Percentiles rank a stretch among this genome's conserved stretches.
Evolutionary conservation across 1,140 invertebrate genomes (phyloP).

Genomic region (Pachyrhynchus sulphureomaculatus): DNA sequence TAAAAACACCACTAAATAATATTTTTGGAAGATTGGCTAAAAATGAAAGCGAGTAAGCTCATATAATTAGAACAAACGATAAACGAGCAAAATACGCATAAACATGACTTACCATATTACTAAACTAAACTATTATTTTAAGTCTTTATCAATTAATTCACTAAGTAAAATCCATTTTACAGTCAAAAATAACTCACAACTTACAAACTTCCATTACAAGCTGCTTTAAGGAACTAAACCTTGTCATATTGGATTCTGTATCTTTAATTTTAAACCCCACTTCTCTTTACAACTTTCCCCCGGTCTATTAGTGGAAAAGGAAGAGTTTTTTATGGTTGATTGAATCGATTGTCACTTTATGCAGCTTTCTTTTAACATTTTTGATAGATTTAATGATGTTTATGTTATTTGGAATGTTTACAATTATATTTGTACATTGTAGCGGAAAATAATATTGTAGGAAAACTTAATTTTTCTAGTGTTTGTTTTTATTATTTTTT

Average conservation of each 20-base stretch:
- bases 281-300: slow-evolving; percentile 3
- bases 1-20: too few species aligned
- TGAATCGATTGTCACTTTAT: slow-evolving; percentile 3
- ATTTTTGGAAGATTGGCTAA: too few species aligned
- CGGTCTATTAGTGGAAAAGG: slow-evolving; percentile 5
- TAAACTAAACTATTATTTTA: too few species aligned
- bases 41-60: too few species aligned
- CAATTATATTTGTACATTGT: too few species aligned
- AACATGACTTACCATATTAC: too few species aligned
- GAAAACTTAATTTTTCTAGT: too few species aligned
- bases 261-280: slow-evolving; percentile 23
- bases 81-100: too few species aligned
- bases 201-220: slow-evolving; percentile 5
- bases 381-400: slow-evolving; percentile 10
- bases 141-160: too few species aligned
- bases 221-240: slow-evolving; percentile 2
- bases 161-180: slow-evolving; percentile 17
- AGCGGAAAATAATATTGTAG: too few species aligned
- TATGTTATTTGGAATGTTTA: background rate
- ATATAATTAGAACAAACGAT: too few species aligned
- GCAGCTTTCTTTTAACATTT: slow-evolving; percentile 20
- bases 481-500: too few species aligned
- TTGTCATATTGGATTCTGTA: slow-evolving; percentile 11
- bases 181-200: background rate
- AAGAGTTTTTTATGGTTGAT: slow-evolving; percentile 21